A percentile compares a stretch with the other conserved stretches of the same genome.
phyloP scores from a whole-genome alignment of 2,113 vertebrate genomes.

The Eublepharis macularius region DNA sequence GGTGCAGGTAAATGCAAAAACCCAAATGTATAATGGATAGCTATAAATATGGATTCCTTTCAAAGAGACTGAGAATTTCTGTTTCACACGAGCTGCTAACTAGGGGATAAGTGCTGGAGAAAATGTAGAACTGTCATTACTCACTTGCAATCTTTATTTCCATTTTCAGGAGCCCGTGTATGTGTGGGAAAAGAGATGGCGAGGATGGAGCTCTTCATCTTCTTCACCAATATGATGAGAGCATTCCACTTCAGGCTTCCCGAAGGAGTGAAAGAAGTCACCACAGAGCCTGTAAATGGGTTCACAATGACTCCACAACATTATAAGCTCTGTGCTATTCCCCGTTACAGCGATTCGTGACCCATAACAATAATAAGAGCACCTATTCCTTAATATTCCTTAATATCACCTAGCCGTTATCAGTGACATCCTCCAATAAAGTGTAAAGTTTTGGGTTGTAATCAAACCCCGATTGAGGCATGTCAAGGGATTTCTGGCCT shows the following conservation, averaged over 20 bases:
- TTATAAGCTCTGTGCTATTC: conserved; percentile 1
- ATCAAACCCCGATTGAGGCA: no score
- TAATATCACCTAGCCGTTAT: no score
- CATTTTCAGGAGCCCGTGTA: background rate
- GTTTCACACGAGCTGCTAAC: no score
- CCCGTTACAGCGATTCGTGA: background rate
- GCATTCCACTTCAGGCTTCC: background rate
- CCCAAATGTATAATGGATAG: no score
- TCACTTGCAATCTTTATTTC: background rate
- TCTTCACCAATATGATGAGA: background rate
- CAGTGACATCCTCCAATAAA: no score
- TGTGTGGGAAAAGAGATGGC: background rate
- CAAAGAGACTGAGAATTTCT: no score
- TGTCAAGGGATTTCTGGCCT: no score
- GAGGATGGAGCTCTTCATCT: background rate
- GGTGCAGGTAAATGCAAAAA: conserved; percentile 25
- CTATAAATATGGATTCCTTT: no score
- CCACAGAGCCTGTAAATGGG: background rate
- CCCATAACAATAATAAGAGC: no score
- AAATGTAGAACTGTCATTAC: background rate
- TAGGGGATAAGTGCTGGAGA: no score
- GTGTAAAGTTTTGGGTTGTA: no score
- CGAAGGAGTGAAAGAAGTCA: background rate
- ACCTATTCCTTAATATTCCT: no score
- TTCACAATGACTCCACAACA: background rate